Evolutionary conservation across 2,888 invertebrate species (phyloP), one percentile per base, ranked within the genome.

Genomic region (Adineta ricciae): DNA sequence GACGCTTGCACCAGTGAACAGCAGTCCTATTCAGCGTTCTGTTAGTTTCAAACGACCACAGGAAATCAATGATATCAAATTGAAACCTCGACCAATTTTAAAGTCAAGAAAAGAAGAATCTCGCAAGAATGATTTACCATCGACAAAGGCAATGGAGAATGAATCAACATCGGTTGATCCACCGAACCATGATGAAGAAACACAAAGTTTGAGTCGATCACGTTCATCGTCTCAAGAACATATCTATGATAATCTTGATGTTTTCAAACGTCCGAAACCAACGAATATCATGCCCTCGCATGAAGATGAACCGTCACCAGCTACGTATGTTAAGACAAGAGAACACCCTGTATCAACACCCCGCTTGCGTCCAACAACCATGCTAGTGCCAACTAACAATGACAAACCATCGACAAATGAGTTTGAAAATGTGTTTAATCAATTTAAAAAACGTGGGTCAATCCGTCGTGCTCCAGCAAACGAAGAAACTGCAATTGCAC

Each of bases 191-290:
- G 24, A 73, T 73, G 41, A 36, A 41, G 38, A 73, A 24, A 73
- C 1, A 24, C 8, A 11, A 46, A 46, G 46, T 46, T 11, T 46
- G 5, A 46, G 46, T 46, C 46, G 46, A 27, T 38, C 73, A 7
- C 36, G 73, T 41, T 73, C 73, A 24, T 38, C 73, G n/a, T 73
- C 73, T 36, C 36, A 73, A 38, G 73, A 73, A 73, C 73, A 73
- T 73, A 73, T 73, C 11, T 73, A 73, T 41, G 73, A 73, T 73
- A 73, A 73, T 73, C 38, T 73, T 38, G 73, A 73, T 73, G 73
- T 73, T 11, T 73, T 73, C 24, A 73, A 73, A 73, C 41, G 41
- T 41, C 36, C 73, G 24, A 36, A 73, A 73, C 24, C 21, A 11
- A 73, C 36, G 21, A 73, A 38, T 16, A 24, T 2, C 9, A 11